Evolutionary conservation across 2,888 invertebrate species (phyloP).

Genomic region (Diloba caeruleocephala): DNA sequence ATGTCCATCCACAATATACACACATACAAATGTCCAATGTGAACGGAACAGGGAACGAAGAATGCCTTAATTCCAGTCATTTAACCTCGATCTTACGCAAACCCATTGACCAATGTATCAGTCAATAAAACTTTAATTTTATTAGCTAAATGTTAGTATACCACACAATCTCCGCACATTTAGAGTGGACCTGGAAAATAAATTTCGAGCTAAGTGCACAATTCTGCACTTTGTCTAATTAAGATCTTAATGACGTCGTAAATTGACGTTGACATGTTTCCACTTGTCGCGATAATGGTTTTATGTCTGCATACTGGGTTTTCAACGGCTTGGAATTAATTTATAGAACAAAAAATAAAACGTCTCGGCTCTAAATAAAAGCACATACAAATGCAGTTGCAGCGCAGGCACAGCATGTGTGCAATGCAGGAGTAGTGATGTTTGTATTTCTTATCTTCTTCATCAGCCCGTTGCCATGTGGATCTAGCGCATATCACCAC

Average conservation of each 20-base stretch:
- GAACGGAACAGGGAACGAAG: too few species aligned
- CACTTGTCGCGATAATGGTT: constrained; percentile 17
- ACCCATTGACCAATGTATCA: background rate
- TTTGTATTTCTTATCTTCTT: too few species aligned
- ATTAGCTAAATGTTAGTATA: constrained; percentile 15
- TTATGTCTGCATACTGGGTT: constrained; percentile 13
- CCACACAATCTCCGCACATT: constrained; percentile 17
- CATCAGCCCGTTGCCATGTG: too few species aligned
- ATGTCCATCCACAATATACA: too few species aligned
- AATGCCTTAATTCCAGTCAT: too few species aligned
- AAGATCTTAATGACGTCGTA: constrained; percentile 51
- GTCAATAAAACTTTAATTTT: constrained; percentile 27
- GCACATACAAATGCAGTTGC: too few species aligned
- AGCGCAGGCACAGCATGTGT: too few species aligned
- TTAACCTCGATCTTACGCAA: background rate
- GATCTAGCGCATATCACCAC: too few species aligned
- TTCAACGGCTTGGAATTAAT: constrained; percentile 7
- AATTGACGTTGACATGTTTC: constrained; percentile 26
- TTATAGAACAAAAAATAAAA: constrained; percentile 5
- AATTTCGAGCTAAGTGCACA: constrained; percentile 49
- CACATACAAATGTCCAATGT: too few species aligned
- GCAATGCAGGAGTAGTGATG: too few species aligned
- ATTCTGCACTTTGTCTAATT: constrained; percentile 55
- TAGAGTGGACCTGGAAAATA: constrained; percentile 15
- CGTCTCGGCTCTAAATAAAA: too few species aligned